A percentile compares a stretch with the other conserved stretches of the same genome.
Conservation (phyloP, 2,113 vertebrate genomes). For the Spheniscus mendiculus region DNA sequence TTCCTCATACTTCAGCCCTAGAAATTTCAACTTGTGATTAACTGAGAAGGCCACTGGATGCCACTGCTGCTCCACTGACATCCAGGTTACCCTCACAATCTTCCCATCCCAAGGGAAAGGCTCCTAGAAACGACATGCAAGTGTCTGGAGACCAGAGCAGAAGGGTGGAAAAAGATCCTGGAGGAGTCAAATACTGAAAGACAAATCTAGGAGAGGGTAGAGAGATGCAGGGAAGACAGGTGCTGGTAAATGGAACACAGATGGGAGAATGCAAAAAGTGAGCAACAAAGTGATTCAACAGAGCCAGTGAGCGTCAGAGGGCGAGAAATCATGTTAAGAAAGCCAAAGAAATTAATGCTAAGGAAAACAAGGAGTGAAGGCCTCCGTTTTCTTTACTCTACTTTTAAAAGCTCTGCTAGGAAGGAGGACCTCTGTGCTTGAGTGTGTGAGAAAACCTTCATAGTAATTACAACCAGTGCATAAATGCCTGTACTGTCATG, state of each 20-base stretch:
- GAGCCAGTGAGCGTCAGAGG: accelerated
- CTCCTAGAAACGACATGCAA: neutral
- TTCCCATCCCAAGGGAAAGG: neutral
- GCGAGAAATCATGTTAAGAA: neutral
- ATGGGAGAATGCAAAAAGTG: neutral
- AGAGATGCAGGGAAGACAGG: neutral
- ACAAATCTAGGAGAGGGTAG: neutral
- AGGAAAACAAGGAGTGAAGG: neutral
- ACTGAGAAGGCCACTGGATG: neutral
- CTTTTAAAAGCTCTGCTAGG: neutral
- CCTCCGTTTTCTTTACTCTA: neutral
- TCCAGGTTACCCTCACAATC: neutral
- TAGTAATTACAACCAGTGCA: neutral
- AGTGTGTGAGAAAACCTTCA: neutral
- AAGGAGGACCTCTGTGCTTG: neutral
- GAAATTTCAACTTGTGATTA: neutral
- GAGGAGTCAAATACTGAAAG: neutral
- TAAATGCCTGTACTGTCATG: neutral
- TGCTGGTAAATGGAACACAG: neutral
- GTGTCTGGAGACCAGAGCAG: neutral
- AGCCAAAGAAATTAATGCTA: neutral
- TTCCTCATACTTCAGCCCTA: neutral
- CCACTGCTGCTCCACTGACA: conserved; percentile 1
- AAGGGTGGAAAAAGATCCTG: neutral
- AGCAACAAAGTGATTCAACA: neutral